A percentile compares a stretch with the other conserved stretches of the same genome.
phyloP scores from a whole-genome alignment of 2,888 invertebrate genomes.

The Pediacus dermestoides region DNA sequence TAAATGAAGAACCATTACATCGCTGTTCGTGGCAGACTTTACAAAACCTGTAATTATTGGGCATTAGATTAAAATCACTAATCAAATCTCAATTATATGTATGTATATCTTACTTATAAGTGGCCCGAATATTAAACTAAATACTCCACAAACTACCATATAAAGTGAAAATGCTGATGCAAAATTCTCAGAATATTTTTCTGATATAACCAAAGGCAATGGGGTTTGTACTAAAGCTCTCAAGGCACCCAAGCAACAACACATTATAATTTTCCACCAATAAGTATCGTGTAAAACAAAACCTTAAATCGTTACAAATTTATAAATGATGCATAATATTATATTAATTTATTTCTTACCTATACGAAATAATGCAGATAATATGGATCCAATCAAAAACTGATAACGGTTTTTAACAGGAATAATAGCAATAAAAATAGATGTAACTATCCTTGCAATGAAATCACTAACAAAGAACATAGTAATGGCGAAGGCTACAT shows the following conservation, averaged over 20 bases:
- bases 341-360: slow-evolving; percentile 51
- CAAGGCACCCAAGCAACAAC: slow-evolving; percentile 63
- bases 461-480: slow-evolving; percentile 68
- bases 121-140: slow-evolving; percentile 66
- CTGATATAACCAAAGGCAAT: slow-evolving; percentile 67
- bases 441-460: slow-evolving; percentile 60
- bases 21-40: slow-evolving; percentile 61
- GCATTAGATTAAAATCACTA: slow-evolving; percentile 44
- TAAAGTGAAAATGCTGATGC: slow-evolving; percentile 71
- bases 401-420: slow-evolving; percentile 61
- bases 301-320: slow-evolving; percentile 48
- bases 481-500: slow-evolving; percentile 66
- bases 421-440: slow-evolving; percentile 57
- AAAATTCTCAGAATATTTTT: slow-evolving; percentile 65
- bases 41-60: slow-evolving; percentile 59
- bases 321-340: slow-evolving; percentile 4
- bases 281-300: slow-evolving; percentile 57
- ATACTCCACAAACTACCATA: slow-evolving; percentile 66
- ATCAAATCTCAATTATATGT: slow-evolving; percentile 5
- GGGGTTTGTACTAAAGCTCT: slow-evolving; percentile 69
- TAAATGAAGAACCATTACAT: slow-evolving; percentile 63
- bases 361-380: slow-evolving; percentile 64
- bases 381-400: slow-evolving; percentile 62
- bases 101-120: slow-evolving; percentile 56
- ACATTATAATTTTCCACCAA: slow-evolving; percentile 57